Base-by-base conservation (phyloP, 2,888 invertebrate genomes). In the Palloptera scutellata region DNA sequence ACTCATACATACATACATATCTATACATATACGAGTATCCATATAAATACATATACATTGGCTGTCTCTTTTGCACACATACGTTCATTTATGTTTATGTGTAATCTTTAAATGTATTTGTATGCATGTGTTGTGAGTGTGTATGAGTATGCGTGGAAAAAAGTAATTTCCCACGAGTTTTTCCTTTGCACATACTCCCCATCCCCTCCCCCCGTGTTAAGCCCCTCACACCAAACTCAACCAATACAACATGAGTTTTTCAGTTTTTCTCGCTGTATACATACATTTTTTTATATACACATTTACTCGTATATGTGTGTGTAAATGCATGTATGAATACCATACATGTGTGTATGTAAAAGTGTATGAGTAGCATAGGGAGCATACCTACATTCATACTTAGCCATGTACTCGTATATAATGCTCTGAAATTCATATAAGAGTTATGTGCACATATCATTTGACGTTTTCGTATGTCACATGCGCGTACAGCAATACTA, bases 51-150 rank as follows among this genome's bases (percentile, higher is more conserved):
- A 43, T 12, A 19, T 42, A 40, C 43, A 51, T 15, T 63, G n/a
- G 60, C 45, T 60, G 54, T 54, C 55, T 53, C 66, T 66, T 40
- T 61, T 48, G 10, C 53, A 43, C 43, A 54, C 55, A 61, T 66
- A 48, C 20, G 48, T 43, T 61, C 52, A 52, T 61, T 17, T 41
- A 48, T 48, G 40, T 51, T 1, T 60, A 41, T 54, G 13, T 20
- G 15, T 20, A 55, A 52, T 52, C 51, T 52, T 48, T 55, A 48
- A 17, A 42, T 64, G 52, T 30, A 55, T 43, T 19, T 51, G 48
- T 52, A 58, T 58, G 42, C 40, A 30, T 15, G 52, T 57, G 64
- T 63, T 61, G 52, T 51, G 48, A 42, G 13, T 20, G 59, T 64
- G 6, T 30, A 30, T 30, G 30, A 4, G 2, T 30, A 30, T 30